Evolutionary conservation across 2,888 invertebrate species (phyloP).

Genomic region (Diarsia dahlii): DNA sequence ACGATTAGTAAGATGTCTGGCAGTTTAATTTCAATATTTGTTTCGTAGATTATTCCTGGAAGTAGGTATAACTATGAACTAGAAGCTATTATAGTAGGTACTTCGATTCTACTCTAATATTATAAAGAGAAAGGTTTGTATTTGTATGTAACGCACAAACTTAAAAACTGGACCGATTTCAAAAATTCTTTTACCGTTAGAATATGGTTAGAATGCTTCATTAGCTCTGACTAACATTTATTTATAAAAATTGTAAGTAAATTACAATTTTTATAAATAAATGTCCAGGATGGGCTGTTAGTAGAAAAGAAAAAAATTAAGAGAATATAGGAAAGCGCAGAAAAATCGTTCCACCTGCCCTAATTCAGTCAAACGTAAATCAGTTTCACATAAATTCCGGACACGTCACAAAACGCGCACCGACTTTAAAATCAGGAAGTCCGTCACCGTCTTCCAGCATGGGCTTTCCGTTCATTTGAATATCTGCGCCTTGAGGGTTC

Average conservation of each 20-base stretch:
- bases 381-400: slow-evolving; percentile 56
- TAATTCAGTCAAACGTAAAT: slow-evolving; percentile 45
- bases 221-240: too few species aligned
- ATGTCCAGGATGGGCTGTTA: too few species aligned
- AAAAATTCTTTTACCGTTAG: too few species aligned
- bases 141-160: too few species aligned
- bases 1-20: neutral
- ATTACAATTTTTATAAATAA: too few species aligned
- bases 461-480: slow-evolving; percentile 80
- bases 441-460: slow-evolving; percentile 72
- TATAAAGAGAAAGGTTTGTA: too few species aligned
- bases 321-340: neutral
- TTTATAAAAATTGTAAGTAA: too few species aligned
- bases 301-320: too few species aligned
- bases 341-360: neutral
- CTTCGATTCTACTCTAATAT: too few species aligned
- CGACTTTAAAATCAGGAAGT: slow-evolving; percentile 78
- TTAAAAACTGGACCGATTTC: too few species aligned
- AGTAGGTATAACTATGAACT: neutral
- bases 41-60: neutral
- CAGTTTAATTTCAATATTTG: neutral
- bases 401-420: slow-evolving; percentile 67
- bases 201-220: too few species aligned
- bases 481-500: slow-evolving; percentile 77
- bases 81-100: neutral